Percentiles rank a stretch among this genome's conserved stretches.
These are phyloP conservation scores for Pogonomyrmex californicus DNA, from an alignment of 1,140 invertebrate genomes.

Conservation along the genomic window DNA sequence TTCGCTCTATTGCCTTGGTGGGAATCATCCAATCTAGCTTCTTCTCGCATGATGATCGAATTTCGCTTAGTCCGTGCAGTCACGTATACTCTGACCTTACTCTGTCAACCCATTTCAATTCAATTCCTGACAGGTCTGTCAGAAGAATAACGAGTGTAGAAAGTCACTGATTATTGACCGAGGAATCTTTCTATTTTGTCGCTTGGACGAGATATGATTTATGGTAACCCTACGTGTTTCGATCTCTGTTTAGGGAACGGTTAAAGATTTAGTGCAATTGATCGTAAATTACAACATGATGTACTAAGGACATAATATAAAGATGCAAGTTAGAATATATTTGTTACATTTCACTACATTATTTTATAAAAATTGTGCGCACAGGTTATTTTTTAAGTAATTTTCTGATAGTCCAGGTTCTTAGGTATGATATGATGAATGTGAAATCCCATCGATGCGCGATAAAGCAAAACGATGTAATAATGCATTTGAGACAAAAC, in stretches of 20 bases:
- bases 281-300: conserved; percentile 18
- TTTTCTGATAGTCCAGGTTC: neutral
- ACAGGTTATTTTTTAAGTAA: neutral
- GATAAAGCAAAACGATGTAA: conserved; percentile 14
- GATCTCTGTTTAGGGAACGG: neutral
- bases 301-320: neutral
- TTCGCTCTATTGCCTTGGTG: conserved; percentile 1
- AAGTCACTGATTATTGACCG: conserved; percentile 26
- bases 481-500: conserved; percentile 48
- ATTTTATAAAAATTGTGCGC: neutral
- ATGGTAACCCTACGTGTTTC: neutral
- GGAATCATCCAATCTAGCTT: conserved; percentile 79
- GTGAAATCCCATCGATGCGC: neutral
- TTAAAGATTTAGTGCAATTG: conserved; percentile 11
- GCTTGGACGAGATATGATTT: conserved; percentile 21
- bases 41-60: conserved; percentile 80
- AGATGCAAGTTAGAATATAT: neutral
- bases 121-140: conserved; percentile 22
- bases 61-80: conserved; percentile 77
- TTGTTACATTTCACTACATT: neutral
- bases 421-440: neutral
- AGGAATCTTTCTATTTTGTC: conserved; percentile 26
- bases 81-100: conserved; percentile 57
- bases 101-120: conserved; percentile 74
- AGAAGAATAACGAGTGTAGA: conserved; percentile 11